Percentiles rank a stretch among this genome's conserved stretches.
These are phyloP conservation scores for Rhizoglyphus robini DNA, from an alignment of 1,140 invertebrate genomes.

Conservation along the genomic window DNA sequence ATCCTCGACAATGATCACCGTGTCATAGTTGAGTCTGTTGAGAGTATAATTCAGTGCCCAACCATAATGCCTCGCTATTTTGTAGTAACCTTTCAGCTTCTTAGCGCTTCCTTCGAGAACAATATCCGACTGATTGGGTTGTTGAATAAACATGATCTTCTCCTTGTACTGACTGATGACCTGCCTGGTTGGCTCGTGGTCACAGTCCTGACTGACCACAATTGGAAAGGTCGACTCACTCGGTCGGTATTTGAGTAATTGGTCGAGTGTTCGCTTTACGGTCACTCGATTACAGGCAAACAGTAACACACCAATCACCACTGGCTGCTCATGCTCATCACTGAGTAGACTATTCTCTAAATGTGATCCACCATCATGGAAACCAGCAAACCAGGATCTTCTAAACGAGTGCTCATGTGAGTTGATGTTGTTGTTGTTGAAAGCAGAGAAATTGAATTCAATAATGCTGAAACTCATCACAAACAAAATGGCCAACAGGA, in stretches of 20 bases:
- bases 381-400: neutral
- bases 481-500: neutral
- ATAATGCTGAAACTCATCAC: conserved; percentile 11
- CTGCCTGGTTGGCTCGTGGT: conserved; percentile 61
- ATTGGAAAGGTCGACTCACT: conserved; percentile 59
- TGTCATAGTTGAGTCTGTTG: conserved; percentile 51
- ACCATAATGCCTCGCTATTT: conserved; percentile 88
- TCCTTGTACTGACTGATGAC: conserved; percentile 67
- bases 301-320: conserved; percentile 62
- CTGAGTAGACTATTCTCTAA: no score
- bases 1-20: conserved; percentile 31
- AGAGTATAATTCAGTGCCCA: conserved; percentile 92
- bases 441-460: neutral
- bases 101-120: conserved; percentile 56
- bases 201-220: conserved; percentile 89
- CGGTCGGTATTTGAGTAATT: conserved; percentile 59
- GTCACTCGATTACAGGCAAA: conserved; percentile 90
- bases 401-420: no score
- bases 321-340: neutral
- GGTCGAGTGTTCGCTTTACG: conserved; percentile 71
- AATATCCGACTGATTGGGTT: conserved; percentile 81
- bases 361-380: no score
- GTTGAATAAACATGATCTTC: conserved; percentile 63
- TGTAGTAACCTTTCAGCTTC: conserved; percentile 91
- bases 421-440: no score